Base-by-base conservation (phyloP, 2,888 invertebrate species). In the Meganola albula region DNA sequence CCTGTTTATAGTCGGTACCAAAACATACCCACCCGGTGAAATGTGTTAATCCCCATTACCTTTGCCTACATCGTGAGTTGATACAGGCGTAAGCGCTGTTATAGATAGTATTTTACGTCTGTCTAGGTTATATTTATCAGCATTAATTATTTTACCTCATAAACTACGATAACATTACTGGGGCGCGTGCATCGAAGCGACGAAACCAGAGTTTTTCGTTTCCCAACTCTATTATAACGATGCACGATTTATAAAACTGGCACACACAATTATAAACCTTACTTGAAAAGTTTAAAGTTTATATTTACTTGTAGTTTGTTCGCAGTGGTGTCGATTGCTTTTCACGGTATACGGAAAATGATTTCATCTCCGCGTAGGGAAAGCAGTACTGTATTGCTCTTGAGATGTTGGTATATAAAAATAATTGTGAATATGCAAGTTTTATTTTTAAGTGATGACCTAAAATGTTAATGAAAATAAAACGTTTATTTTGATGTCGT, bases 291-390 rank as follows among this genome's bases (percentile, higher is more conserved):
- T 12, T 34, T 45, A 64, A 40, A 53, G 44, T 27, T 18, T 20
- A 38, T 37, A 46, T 41, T 53, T 11, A 33, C 29, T 27, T 40
- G 42, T n/a, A n/a, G 25, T 27, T 34, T 23, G 23, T 16, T 22
- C 14, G 28, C 32, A 33, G 37, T 44, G 49, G 60, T 59, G 63
- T 63, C 60, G 62, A 70, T 70, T 62, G 64, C 64, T 67, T 68
- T 75, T 68, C 63, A 66, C 65, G 58, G 53, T 53, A 55, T 31
- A 51, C 53, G 55, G 65, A 67, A 68, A 73, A 71, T 70, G 68
- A 75, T 76, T 74, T 73, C 59, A 70, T 70, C n/a, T n/a, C 58
- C 50, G 51, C 59, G 58, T 43, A 53, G 68, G 65, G 74, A 77
- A 74, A 75, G 71, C 68, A 57, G 58, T 57, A 58, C 52, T 44